A percentile compares a stretch with the other conserved stretches of the same genome.
Evolutionary conservation across 2,797 vertebrate genomes (phyloP).

Genomic region (Glyptemys insculpta): DNA sequence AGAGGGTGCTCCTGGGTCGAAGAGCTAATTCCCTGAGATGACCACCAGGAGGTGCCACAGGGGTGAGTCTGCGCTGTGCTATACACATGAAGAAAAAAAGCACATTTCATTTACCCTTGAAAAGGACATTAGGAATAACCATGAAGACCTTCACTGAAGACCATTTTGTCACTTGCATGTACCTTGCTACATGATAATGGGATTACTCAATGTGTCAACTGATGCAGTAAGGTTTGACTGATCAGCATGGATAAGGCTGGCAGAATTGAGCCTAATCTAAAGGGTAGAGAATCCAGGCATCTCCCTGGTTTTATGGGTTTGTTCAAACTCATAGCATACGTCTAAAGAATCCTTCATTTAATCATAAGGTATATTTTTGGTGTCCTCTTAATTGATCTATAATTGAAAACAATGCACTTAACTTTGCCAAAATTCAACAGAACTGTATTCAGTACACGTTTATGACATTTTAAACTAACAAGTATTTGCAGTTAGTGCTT

Average conservation of each 20-base stretch:
- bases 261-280: not conserved
- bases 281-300: not conserved
- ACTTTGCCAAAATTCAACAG: accelerated
- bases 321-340: not conserved
- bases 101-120: accelerated
- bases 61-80: too few species aligned
- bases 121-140: not conserved
- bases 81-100: accelerated
- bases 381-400: not conserved
- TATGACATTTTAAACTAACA: not conserved
- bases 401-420: not conserved
- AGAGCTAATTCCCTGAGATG: too few species aligned
- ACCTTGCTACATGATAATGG: not conserved
- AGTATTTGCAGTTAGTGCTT: accelerated
- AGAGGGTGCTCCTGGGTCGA: too few species aligned
- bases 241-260: not conserved
- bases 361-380: not conserved
- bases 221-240: not conserved
- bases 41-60: too few species aligned
- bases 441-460: not conserved
- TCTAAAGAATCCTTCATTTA: not conserved
- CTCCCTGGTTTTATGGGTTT: not conserved
- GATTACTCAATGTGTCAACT: not conserved
- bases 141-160: not conserved
- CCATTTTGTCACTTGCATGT: not conserved